These are phyloP conservation scores for Heliconius nattereri DNA, from an alignment of 1,140 invertebrate species.

Conservation along the genomic window DNA sequence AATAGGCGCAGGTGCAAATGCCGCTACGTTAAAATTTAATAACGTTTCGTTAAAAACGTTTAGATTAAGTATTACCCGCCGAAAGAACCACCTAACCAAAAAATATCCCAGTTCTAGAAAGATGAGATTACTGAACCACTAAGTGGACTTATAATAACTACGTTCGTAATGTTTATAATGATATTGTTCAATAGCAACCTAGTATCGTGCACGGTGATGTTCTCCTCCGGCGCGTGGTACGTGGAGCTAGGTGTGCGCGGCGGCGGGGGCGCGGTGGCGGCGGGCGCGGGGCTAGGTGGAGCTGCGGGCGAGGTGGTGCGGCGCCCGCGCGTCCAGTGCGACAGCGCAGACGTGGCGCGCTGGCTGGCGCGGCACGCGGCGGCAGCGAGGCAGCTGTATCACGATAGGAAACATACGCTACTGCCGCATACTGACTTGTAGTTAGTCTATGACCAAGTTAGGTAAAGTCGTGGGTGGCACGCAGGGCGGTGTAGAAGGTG, in stretches of 20 bases:
- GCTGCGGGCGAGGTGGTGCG: constrained; percentile 76
- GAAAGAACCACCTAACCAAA: too few relatives aligned
- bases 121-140: too few relatives aligned
- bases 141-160: too few relatives aligned
- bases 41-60: too few relatives aligned
- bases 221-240: constrained; percentile 83
- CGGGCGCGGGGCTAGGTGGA: background rate
- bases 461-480: too few relatives aligned
- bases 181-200: constrained; percentile 75
- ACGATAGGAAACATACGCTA: constrained; percentile 87
- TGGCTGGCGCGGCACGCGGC: constrained; percentile 88
- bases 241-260: constrained; percentile 88
- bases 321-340: constrained; percentile 91
- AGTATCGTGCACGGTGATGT: constrained; percentile 82
- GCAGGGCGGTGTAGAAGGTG: too few relatives aligned
- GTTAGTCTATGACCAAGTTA: too few relatives aligned
- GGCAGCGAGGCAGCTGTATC: constrained; percentile 92
- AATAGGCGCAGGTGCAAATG: too few relatives aligned
- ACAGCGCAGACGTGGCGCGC: constrained; percentile 88
- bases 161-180: too few relatives aligned
- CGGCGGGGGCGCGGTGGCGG: constrained; percentile 51
- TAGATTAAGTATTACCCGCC: too few relatives aligned
- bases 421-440: constrained; percentile 57
- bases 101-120: too few relatives aligned
- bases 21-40: too few relatives aligned